phyloP scores from a whole-genome alignment of 2,888 invertebrate genomes.

The Heliconius ismenius region DNA sequence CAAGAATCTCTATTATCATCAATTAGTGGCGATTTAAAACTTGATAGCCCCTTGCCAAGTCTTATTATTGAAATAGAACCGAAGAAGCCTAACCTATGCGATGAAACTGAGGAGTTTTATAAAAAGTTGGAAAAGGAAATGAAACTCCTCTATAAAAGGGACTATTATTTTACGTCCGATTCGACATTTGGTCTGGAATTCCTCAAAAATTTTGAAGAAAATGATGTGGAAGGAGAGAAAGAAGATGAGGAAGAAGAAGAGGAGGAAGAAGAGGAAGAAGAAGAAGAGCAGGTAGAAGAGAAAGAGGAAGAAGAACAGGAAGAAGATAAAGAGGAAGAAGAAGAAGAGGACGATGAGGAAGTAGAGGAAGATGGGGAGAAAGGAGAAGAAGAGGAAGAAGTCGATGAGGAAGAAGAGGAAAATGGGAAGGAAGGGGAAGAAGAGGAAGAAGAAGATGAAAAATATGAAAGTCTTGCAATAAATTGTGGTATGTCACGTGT shows the following conservation, averaged over 20 bases:
- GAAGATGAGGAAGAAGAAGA: too few species aligned
- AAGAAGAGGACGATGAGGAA: too few species aligned
- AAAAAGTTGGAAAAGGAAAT: slow-evolving; percentile 33
- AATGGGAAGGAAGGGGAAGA: background rate
- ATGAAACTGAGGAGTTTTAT: slow-evolving; percentile 37
- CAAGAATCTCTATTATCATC: slow-evolving; percentile 22
- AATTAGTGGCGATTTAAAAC: background rate
- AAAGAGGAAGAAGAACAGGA: too few species aligned
- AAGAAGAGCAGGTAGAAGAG: too few species aligned
- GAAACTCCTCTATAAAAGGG: slow-evolving; percentile 31
- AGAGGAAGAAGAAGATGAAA: background rate
- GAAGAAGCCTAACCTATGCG: slow-evolving; percentile 10
- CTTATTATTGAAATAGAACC: slow-evolving; percentile 35
- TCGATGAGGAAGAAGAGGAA: background rate
- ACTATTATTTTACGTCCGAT: slow-evolving; percentile 19
- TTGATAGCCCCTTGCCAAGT: slow-evolving; percentile 36
- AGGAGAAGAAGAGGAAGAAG: background rate
- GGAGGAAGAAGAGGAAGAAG: too few species aligned
- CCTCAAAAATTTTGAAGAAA: background rate
- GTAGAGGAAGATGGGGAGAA: background rate
- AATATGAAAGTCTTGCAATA: slow-evolving; percentile 8
- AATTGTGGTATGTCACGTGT: slow-evolving; percentile 13
- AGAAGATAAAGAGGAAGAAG: too few species aligned
- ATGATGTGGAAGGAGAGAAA: background rate
- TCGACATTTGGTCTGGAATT: background rate